Evolutionary conservation across 2,888 invertebrate genomes (phyloP).

Genomic region (Cheilosia impressa): DNA sequence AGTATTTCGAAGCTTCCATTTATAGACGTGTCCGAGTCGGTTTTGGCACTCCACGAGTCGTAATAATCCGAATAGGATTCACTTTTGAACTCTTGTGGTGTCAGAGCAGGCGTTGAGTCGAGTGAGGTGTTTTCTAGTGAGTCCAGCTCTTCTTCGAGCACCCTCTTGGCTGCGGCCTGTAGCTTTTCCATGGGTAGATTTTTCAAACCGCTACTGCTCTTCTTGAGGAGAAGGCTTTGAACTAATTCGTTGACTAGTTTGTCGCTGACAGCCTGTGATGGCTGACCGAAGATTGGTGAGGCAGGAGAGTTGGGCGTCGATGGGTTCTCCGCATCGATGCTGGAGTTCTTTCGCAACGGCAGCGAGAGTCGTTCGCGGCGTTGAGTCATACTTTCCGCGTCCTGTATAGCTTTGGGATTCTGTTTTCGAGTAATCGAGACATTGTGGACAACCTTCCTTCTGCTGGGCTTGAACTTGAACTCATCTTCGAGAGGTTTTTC

Average conservation of each 20-base stretch:
- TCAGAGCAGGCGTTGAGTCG: constrained; percentile 84
- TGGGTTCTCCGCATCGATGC: constrained; percentile 84
- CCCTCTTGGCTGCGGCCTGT: constrained; percentile 85
- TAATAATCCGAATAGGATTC: constrained; percentile 85
- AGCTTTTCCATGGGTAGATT: constrained; percentile 86
- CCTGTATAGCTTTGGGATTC: constrained; percentile 80
- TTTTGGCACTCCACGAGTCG: constrained; percentile 84
- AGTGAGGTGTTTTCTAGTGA: constrained; percentile 83
- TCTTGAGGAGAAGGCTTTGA: constrained; percentile 85
- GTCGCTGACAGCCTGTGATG: constrained; percentile 84
- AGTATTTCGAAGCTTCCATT: constrained; percentile 83
- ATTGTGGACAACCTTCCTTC: constrained; percentile 83
- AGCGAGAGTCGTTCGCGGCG: constrained; percentile 85
- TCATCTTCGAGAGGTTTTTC: constrained; percentile 78
- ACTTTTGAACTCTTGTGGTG: constrained; percentile 84
- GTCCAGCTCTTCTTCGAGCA: constrained; percentile 86
- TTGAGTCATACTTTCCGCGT: constrained; percentile 83
- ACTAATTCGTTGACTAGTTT: constrained; percentile 86
- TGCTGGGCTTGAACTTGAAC: constrained; percentile 78
- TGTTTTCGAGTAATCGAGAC: constrained; percentile 83
- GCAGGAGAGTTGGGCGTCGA: constrained; percentile 85
- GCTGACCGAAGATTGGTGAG: constrained; percentile 82
- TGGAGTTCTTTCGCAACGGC: constrained; percentile 83
- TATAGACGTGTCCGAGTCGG: constrained; percentile 67
- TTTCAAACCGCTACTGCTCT: constrained; percentile 85